These are phyloP conservation scores for Tineola bisselliella DNA, from an alignment of 2,888 invertebrate species.

Conservation along the genomic window DNA sequence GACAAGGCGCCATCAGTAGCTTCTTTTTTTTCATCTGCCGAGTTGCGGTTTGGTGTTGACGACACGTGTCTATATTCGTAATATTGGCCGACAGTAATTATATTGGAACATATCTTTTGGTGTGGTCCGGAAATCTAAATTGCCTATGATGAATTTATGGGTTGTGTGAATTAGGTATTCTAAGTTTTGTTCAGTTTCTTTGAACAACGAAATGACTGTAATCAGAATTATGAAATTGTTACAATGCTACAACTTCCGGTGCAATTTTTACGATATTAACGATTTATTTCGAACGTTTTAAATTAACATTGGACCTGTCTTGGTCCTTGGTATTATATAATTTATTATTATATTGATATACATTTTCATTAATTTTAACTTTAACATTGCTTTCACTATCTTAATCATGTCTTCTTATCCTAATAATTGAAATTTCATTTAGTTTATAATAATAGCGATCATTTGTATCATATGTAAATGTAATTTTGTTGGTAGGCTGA, in stretches of 20 bases:
- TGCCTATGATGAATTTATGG: slow-evolving; percentile 22
- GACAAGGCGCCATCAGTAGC: slow-evolving; percentile 61
- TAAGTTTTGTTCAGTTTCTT: background rate
- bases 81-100: background rate
- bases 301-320: too few relatives aligned
- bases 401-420: too few relatives aligned
- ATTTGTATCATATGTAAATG: too few relatives aligned
- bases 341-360: too few relatives aligned
- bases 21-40: slow-evolving; percentile 30
- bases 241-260: background rate
- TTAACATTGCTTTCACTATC: too few relatives aligned
- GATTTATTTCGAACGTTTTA: too few relatives aligned
- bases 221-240: background rate
- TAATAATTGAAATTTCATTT: too few relatives aligned
- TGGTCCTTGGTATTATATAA: too few relatives aligned
- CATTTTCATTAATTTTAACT: too few relatives aligned
- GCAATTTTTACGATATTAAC: too few relatives aligned
- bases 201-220: background rate
- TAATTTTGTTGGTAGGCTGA: too few relatives aligned
- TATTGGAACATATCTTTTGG: slow-evolving; percentile 20
- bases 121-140: slow-evolving; percentile 59
- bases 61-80: slow-evolving; percentile 33
- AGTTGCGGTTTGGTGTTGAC: slow-evolving; percentile 34
- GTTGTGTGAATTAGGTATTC: background rate
- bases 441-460: too few relatives aligned